These are phyloP conservation scores for Euclidia mi DNA, from an alignment of 2,888 invertebrate species.

Conservation along the genomic window DNA sequence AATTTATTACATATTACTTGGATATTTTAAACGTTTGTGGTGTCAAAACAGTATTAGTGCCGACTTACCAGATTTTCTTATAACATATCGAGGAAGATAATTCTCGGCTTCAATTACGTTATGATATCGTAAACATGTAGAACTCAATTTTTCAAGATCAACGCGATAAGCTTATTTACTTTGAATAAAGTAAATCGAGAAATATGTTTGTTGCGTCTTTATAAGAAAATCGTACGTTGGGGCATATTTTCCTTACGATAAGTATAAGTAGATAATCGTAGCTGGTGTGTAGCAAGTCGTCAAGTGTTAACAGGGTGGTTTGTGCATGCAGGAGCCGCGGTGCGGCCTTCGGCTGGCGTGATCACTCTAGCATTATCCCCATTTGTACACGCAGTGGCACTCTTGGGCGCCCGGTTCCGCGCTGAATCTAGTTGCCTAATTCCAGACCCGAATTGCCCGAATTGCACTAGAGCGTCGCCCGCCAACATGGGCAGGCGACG, in stretches of 20 bases:
- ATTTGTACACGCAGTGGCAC: constrained; percentile 93
- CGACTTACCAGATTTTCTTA: constrained; percentile 64
- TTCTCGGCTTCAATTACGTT: constrained; percentile 32
- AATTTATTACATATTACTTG: constrained; percentile 7
- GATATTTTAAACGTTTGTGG: constrained; percentile 44
- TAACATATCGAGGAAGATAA: constrained; percentile 39
- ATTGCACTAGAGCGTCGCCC: constrained; percentile 94
- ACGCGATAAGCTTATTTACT: constrained; percentile 3
- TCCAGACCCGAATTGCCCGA: constrained; percentile 95
- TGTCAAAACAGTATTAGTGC: constrained; percentile 43
- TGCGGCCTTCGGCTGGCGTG: constrained; percentile 90
- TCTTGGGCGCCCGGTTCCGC: constrained; percentile 94
- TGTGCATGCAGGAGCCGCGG: constrained; percentile 89
- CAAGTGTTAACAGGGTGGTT: constrained; percentile 85
- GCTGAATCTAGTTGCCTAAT: constrained; percentile 95
- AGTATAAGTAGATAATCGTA: constrained; percentile 47
- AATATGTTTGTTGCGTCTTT: constrained; percentile 34
- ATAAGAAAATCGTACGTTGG: constrained; percentile 50
- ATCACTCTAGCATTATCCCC: constrained; percentile 91
- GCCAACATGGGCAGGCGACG: constrained; percentile 97
- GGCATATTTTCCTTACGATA: constrained; percentile 43
- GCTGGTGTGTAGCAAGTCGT: constrained; percentile 46
- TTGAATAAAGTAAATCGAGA: constrained; percentile 25
- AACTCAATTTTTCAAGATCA: background rate
- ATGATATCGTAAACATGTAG: constrained; percentile 4